A percentile compares a stretch with the other conserved stretches of the same genome.
Conservation (phyloP, 1,140 invertebrate genomes). For the Bombus confusus region DNA sequence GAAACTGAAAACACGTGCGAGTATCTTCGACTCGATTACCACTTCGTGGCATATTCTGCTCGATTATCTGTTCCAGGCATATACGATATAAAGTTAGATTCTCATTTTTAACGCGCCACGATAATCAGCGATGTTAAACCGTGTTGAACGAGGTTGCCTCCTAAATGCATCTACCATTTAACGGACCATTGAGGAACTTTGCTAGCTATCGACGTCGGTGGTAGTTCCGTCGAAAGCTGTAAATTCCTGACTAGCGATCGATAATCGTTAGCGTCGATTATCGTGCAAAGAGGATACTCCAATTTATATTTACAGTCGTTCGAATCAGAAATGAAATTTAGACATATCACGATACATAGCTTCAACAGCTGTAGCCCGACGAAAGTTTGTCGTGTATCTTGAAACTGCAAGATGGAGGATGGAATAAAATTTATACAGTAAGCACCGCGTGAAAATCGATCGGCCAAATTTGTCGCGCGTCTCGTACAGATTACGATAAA, state of each 20-base stretch:
- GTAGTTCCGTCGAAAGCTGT: background rate
- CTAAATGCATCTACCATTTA: conserved; percentile 6
- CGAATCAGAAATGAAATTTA: no score
- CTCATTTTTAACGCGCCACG: background rate
- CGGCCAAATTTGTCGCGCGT: background rate
- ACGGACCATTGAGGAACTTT: conserved; percentile 6
- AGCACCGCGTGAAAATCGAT: no score
- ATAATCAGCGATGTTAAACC: background rate
- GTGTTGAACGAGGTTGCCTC: background rate
- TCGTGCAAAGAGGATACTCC: no score
- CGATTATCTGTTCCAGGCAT: no score
- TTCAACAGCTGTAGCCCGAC: no score
- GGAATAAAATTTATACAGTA: no score
- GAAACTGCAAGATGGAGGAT: no score
- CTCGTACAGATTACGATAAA: background rate
- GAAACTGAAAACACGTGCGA: background rate
- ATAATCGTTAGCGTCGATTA: background rate
- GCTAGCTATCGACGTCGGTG: background rate
- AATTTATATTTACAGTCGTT: no score
- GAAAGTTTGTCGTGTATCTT: no score
- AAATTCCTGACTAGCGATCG: background rate
- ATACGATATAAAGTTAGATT: background rate
- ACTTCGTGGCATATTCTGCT: background rate
- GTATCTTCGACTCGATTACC: background rate
- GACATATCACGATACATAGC: no score